phyloP scores from a whole-genome alignment of 2,797 vertebrate genomes.

The Mormyrus hasselquistii region DNA sequence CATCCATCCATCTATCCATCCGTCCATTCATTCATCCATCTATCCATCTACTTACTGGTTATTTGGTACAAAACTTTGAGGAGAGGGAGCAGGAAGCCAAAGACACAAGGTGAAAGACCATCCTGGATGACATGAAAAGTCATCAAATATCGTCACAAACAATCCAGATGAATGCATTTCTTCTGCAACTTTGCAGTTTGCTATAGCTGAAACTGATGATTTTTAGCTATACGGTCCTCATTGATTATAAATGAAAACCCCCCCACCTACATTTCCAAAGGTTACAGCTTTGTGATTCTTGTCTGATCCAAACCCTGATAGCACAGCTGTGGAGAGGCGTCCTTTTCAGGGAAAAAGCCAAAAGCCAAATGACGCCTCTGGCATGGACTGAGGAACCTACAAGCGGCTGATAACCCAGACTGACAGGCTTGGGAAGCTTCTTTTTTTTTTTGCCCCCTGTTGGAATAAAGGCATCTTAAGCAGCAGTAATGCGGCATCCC shows the following conservation, averaged over 20 bases:
- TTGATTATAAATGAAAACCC: background rate
- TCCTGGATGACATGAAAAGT: background rate
- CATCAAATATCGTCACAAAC: background rate
- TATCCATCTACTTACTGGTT: background rate
- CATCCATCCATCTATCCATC: no score
- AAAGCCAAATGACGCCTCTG: background rate
- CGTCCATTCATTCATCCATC: background rate
- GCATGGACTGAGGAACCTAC: background rate
- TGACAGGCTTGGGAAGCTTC: background rate
- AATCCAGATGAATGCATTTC: background rate
- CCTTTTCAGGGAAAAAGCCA: background rate
- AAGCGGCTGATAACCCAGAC: background rate
- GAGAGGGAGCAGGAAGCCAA: background rate
- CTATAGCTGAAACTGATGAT: background rate
- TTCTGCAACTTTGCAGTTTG: background rate
- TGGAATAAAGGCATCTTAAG: constrained; percentile 15
- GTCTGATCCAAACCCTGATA: background rate
- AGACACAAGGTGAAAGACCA: background rate
- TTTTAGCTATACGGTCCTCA: background rate
- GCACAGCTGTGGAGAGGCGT: background rate
- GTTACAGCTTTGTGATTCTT: background rate
- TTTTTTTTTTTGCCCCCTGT: background rate
- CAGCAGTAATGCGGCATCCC: background rate
- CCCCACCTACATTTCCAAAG: background rate
- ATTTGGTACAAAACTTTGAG: background rate